These are phyloP conservation scores for Podotricha telesiphe DNA, from an alignment of 2,888 invertebrate genomes.

Conservation along the genomic window DNA sequence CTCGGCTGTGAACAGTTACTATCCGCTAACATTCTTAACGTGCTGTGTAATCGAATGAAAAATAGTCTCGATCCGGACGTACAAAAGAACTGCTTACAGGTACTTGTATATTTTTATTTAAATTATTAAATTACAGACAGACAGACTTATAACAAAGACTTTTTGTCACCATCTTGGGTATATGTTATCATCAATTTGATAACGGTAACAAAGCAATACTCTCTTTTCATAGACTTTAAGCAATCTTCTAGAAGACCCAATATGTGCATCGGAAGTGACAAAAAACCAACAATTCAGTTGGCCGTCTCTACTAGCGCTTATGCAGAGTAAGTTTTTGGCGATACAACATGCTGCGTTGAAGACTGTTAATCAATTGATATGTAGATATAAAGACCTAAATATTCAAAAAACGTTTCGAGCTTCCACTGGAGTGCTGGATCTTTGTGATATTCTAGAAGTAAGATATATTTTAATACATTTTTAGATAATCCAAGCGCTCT, in stretches of 20 bases:
- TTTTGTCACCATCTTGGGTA: too few species aligned
- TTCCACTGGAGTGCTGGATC: conserved; percentile 74
- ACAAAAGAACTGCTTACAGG: conserved; percentile 82
- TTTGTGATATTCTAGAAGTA: conserved; percentile 81
- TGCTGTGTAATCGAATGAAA: conserved; percentile 75
- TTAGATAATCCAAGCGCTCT: too few species aligned
- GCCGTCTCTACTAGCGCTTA: conserved; percentile 70
- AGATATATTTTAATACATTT: conserved; percentile 32
- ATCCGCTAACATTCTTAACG: conserved; percentile 71
- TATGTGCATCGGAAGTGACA: conserved; percentile 73
- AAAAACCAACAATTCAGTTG: conserved; percentile 79
- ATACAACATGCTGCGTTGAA: conserved; percentile 78
- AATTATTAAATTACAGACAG: too few species aligned
- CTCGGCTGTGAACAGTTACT: conserved; percentile 75
- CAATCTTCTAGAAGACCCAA: conserved; percentile 79
- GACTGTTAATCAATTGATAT: conserved; percentile 74
- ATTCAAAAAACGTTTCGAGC: conserved; percentile 78
- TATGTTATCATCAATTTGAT: too few species aligned
- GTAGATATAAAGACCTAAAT: conserved; percentile 71
- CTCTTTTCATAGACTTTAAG: conserved; percentile 62
- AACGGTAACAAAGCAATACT: not conserved
- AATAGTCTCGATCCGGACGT: conserved; percentile 82
- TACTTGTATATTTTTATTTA: too few species aligned
- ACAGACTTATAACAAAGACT: too few species aligned
- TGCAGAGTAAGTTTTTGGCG: conserved; percentile 76